Percentiles rank a stretch among this genome's conserved stretches.
These are phyloP conservation scores for Steatocranus sp. DNA, from an alignment of 2,797 vertebrate genomes.

Conservation along the genomic window DNA sequence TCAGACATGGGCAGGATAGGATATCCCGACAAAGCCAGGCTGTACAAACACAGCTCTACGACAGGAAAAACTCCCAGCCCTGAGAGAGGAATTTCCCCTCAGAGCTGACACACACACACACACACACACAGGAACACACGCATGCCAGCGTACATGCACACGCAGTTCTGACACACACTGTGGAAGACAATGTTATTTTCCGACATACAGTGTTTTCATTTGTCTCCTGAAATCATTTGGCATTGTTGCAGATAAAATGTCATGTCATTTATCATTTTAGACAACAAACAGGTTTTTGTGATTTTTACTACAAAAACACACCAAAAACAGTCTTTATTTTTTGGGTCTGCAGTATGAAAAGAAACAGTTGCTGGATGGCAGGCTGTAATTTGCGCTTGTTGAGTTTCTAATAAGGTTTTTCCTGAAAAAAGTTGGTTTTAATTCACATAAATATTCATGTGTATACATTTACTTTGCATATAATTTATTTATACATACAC, in stretches of 20 bases:
- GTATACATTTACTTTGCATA: neutral
- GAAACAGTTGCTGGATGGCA: neutral
- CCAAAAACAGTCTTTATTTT: neutral
- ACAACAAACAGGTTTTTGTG: slow-evolving; percentile 19
- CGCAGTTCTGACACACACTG: slow-evolving; percentile 2
- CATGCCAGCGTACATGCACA: neutral
- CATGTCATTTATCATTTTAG: slow-evolving; percentile 20
- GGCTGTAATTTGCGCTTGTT: neutral
- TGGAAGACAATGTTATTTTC: slow-evolving; percentile 13
- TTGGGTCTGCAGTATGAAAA: neutral
- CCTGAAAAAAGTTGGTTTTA: neutral
- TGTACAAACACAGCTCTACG: slow-evolving; percentile 81
- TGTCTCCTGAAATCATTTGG: slow-evolving; percentile 19
- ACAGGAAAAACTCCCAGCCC: slow-evolving; percentile 80
- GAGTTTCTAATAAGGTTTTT: neutral
- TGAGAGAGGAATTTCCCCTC: slow-evolving; percentile 78
- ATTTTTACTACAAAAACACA: neutral
- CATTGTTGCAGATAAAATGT: neutral
- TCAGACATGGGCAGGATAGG: slow-evolving; percentile 77
- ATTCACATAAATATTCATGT: neutral
- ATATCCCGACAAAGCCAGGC: slow-evolving; percentile 81
- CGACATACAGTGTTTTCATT: slow-evolving; percentile 7
- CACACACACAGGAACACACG: slow-evolving; percentile 10
- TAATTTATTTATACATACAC: neutral
- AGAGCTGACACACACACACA: slow-evolving; percentile 52